These are phyloP conservation scores for Tyrannus savana DNA, from an alignment of 2,113 vertebrate genomes.

Conservation along the genomic window DNA sequence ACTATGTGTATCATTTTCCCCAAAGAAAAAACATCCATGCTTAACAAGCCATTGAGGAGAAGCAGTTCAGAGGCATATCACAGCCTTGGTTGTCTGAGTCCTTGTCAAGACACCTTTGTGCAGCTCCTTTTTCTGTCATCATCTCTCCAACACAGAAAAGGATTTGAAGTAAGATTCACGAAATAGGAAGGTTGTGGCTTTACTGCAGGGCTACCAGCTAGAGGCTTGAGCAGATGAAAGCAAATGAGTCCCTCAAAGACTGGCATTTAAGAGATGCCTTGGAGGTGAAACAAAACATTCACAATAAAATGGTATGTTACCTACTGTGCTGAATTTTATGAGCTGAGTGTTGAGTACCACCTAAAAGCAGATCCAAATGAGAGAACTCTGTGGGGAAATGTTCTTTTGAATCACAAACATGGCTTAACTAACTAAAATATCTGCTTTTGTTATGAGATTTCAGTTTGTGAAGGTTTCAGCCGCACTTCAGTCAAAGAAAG, in stretches of 20 bases:
- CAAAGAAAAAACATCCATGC: background rate
- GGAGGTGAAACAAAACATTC: slow-evolving; percentile 12
- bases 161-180: slow-evolving; percentile 5
- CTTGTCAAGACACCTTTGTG: slow-evolving; percentile 9
- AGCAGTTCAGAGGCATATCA: background rate
- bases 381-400: background rate
- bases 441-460: background rate
- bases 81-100: background rate
- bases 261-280: slow-evolving; percentile 5
- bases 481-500: background rate
- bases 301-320: background rate
- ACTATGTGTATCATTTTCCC: background rate
- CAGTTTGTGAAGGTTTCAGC: background rate
- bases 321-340: slow-evolving; percentile 12
- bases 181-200: slow-evolving; percentile 11
- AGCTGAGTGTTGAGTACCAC: background rate
- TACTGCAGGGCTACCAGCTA: slow-evolving; percentile 27
- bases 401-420: background rate
- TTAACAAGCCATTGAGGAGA: background rate
- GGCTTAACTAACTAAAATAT: background rate
- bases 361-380: background rate
- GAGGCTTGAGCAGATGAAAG: slow-evolving; percentile 14
- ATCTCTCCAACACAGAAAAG: background rate
- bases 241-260: background rate
- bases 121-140: background rate